phyloP scores from a whole-genome alignment of 2,113 vertebrate species.

The Myotis yumanensis region DNA sequence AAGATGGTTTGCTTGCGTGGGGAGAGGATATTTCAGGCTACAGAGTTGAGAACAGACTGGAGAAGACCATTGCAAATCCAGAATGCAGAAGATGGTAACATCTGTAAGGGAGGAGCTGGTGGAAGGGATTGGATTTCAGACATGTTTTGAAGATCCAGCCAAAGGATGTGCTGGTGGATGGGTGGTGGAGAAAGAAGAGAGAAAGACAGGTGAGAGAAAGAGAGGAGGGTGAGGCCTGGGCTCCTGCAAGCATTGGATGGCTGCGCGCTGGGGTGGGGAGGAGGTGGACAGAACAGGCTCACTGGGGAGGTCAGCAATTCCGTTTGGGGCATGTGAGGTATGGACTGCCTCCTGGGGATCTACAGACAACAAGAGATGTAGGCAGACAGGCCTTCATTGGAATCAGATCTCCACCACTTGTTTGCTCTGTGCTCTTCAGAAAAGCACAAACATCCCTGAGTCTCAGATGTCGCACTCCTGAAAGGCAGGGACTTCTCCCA shows the following conservation, averaged over 20 bases:
- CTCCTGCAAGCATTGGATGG: background rate
- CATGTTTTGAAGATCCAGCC: background rate
- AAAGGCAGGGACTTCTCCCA: background rate
- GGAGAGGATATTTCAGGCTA: background rate
- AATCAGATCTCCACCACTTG: background rate
- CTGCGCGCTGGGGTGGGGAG: background rate
- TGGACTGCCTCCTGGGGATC: background rate
- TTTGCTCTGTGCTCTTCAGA: background rate
- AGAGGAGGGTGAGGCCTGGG: background rate
- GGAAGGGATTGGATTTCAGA: background rate
- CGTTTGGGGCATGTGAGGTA: rapidly evolving
- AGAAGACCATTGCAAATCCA: background rate
- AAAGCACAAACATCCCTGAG: background rate
- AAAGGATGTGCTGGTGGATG: background rate
- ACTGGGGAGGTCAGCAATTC: background rate
- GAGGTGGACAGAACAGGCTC: background rate
- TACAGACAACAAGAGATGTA: background rate
- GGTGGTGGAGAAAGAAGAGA: background rate
- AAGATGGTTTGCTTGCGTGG: background rate
- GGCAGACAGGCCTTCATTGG: background rate
- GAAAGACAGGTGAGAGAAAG: too few species aligned
- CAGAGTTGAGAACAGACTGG: background rate
- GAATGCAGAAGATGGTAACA: background rate
- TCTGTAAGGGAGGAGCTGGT: background rate
- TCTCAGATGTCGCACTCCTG: background rate